Conservation (phyloP, 2,888 invertebrate species). For the Doris montereyensis region DNA sequence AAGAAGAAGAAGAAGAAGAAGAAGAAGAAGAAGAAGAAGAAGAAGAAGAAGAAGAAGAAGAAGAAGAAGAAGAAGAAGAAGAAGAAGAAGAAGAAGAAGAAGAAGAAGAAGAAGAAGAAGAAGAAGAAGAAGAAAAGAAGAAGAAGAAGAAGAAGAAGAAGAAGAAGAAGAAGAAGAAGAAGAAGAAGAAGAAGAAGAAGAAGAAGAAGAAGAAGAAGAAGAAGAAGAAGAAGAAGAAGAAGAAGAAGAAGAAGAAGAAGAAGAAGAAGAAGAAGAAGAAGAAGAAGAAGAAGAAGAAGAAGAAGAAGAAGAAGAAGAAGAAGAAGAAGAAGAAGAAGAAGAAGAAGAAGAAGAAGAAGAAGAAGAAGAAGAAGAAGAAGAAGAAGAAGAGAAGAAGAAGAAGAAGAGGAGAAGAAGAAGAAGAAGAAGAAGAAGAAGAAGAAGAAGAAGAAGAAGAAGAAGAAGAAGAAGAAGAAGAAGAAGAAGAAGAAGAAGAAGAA, state of each 20-base stretch:
- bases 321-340: not conserved
- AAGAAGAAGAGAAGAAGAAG: not conserved
- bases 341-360: not conserved
- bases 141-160: not conserved
- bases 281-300: slow-evolving; percentile 31
- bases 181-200: not conserved
- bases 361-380: not conserved
- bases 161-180: not conserved
- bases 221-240: not conserved
- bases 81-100: not conserved
- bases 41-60: slow-evolving; percentile 1
- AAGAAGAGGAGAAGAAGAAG: slow-evolving; percentile 1
- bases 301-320: slow-evolving; percentile 32
- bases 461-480: not conserved
- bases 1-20: not conserved
- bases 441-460: not conserved
- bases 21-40: slow-evolving; percentile 12
- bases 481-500: not conserved
- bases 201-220: not conserved
- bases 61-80: not conserved
- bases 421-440: not conserved
- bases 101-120: slow-evolving; percentile 2
- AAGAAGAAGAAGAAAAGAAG: not conserved
- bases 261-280: slow-evolving; percentile 31
- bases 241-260: slow-evolving; percentile 31